Evolutionary conservation across 2,797 vertebrate species (phyloP), one percentile per base, ranked within the genome.

Genomic region (Sphenopsis melanotis): DNA sequence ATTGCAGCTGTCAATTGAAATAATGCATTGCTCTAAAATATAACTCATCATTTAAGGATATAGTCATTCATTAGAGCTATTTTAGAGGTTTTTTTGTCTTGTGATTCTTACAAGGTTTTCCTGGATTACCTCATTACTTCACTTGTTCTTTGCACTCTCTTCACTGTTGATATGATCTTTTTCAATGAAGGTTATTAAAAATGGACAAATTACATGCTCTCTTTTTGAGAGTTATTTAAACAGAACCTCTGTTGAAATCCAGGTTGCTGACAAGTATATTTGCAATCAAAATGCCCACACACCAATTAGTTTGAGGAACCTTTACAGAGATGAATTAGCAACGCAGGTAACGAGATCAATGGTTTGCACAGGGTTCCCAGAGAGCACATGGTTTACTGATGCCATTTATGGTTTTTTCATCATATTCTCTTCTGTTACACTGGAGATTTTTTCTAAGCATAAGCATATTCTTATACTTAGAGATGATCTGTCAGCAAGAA

Each of bases 301-400:
- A 52, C 3, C 27, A 64, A 3, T 64, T 80, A 81, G 12, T 64
- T 37, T 68, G 49, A 60, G 44, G 34, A 83, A 30, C 41, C 11
- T 63, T 42, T 83, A n/a, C 56, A 75, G 50, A 42, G 34, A 7
- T 52, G 18, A n/a, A 23, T 74, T 63, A 59, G 8, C 24, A 29
- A 5, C 2, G 1, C 8, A 5, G 34, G 37, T 29, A 74, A 56
- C 0, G 4, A 70, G 32, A 12, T 22, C 21, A 59, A 19, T 6
- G 8, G 6, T 63, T 79, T 87, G 23, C 36, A 13, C 17, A 32
- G n/a, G 11, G 23, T 3, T 80, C 49, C 26, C 23, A 16, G 13
- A 2, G 37, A 30, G 21, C 42, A 7, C 23, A 10, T 11, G 20
- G 20, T 8, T 26, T 69, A 4, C 24, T 77, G 11, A 17, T 75